Evolutionary conservation across 1,140 invertebrate genomes (phyloP).

Genomic region (Apis dorsata): DNA sequence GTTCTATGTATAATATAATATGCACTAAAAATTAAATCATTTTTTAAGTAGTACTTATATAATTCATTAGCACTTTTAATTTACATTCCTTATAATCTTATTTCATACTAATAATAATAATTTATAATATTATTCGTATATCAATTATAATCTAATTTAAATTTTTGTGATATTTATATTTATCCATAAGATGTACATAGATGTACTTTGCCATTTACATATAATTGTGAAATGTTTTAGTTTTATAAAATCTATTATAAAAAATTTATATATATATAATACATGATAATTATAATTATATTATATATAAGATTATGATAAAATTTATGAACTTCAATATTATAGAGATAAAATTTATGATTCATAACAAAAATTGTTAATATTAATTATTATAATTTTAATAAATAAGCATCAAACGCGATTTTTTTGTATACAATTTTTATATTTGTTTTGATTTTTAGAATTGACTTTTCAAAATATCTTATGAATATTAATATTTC

Average conservation of each 20-base stretch:
- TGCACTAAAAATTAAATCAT: slow-evolving; percentile 64
- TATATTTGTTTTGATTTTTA: not conserved
- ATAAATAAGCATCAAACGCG: not conserved
- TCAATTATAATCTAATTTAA: too few species aligned
- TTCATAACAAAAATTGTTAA: not conserved
- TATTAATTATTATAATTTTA: slow-evolving; percentile 1
- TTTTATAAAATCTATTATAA: slow-evolving; percentile 4
- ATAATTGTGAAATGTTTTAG: slow-evolving; percentile 26
- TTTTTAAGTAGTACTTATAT: slow-evolving; percentile 67
- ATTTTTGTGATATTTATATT: slow-evolving; percentile 1
- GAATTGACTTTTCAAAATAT: too few species aligned
- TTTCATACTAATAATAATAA: slow-evolving; percentile 8
- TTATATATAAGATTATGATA: slow-evolving; percentile 44
- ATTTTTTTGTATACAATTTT: too few species aligned
- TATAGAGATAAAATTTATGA: slow-evolving; percentile 26
- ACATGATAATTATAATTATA: slow-evolving; percentile 44
- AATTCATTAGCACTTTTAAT: slow-evolving; percentile 44
- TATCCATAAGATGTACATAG: slow-evolving; percentile 41
- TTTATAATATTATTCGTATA: too few species aligned
- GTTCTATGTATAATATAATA: slow-evolving; percentile 62
- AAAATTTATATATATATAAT: not conserved
- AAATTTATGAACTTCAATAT: slow-evolving; percentile 12
- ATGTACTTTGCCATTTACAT: slow-evolving; percentile 26
- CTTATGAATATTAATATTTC: too few species aligned
- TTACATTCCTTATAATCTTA: slow-evolving; percentile 40